These are phyloP conservation scores for Eubucco bourcierii DNA, from an alignment of 2,113 vertebrate species.

Conservation along the genomic window DNA sequence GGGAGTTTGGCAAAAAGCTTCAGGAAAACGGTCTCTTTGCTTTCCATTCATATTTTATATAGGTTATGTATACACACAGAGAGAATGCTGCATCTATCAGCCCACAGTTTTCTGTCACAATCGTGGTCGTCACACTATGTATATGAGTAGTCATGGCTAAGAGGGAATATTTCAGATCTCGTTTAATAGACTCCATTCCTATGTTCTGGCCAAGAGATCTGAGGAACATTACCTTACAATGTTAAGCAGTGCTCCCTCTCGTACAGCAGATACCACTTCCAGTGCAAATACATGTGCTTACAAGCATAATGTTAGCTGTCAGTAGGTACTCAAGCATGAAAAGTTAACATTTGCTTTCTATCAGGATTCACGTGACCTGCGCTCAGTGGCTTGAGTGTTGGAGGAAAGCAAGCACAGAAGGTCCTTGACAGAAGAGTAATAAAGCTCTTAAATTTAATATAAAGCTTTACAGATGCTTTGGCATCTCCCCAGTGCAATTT, in stretches of 20 bases:
- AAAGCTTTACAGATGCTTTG: conserved; percentile 56
- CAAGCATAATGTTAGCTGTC: conserved; percentile 62
- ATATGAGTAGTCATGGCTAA: neutral
- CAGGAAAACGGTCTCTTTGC: conserved; percentile 23
- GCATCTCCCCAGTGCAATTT: neutral
- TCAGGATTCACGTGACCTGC: conserved; percentile 42
- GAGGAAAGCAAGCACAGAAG: conserved; percentile 39
- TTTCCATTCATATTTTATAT: conserved; percentile 43
- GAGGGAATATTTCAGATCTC: neutral
- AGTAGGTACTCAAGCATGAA: conserved; percentile 65
- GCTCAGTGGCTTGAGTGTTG: conserved; percentile 42
- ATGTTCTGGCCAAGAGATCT: conserved; percentile 33
- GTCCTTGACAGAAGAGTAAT: conserved; percentile 36
- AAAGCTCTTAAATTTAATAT: conserved; percentile 42
- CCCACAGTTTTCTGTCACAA: conserved; percentile 14
- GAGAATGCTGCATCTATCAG: neutral
- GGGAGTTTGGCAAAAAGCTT: conserved; percentile 43
- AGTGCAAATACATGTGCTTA: conserved; percentile 53
- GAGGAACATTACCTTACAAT: conserved; percentile 35
- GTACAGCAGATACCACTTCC: conserved; percentile 36
- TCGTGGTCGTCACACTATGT: neutral
- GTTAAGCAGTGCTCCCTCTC: conserved; percentile 17
- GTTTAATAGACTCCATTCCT: conserved; percentile 8
- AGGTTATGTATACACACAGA: neutral
- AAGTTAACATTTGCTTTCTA: conserved; percentile 69